Evolutionary conservation across 2,888 invertebrate genomes (phyloP), one percentile per base, ranked within the genome.

Genomic region (Parapristionchus giblindavisi): DNA sequence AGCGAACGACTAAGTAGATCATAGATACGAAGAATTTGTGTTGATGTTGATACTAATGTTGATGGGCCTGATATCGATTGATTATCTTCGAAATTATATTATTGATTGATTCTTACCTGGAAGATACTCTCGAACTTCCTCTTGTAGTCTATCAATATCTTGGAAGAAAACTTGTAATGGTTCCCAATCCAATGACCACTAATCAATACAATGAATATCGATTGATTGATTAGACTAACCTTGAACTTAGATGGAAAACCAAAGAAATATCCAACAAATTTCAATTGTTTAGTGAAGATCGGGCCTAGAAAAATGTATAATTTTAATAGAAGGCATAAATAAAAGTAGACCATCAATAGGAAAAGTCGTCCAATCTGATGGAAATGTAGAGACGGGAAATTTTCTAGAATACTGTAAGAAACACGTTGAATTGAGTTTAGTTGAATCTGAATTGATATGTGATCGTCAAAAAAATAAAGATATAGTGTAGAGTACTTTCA

Each of bases 101-200:
- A 14, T 11, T 48, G 5, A 21, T 27, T 32, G 27, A 11, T 29
- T 48, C 48, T 29, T 17, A 66, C 51, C 66, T 3, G 66, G 61
- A 21, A 61, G 38, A 40, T 21, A 61, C 34, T 72, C 43, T 40
- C 52, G 38, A n/a, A 72, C 60, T 24, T 27, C 36, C 27, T 2
- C 32, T 34, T 72, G 38, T 27, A 72, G 32, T 34, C n/a, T n/a
- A 4, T 29, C 58, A 17, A 60, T 24, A 5, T 72, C 48, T 21
- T 72, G n/a, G 60, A 72, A 72, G 72, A 72, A 72, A 3, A 34
- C 72, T 29, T 48, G 29, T 8, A 72, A 60, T n/a, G 34, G 34
- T 17, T 72, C 60, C 58, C 60, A 72, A 27, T 72, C 60, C 29
- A 60, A 43, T 56, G 72, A 72, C 40, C 54, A 70, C 70, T 70